Evolutionary conservation across 2,888 invertebrate species (phyloP).

Genomic region (Andrena camellia): DNA sequence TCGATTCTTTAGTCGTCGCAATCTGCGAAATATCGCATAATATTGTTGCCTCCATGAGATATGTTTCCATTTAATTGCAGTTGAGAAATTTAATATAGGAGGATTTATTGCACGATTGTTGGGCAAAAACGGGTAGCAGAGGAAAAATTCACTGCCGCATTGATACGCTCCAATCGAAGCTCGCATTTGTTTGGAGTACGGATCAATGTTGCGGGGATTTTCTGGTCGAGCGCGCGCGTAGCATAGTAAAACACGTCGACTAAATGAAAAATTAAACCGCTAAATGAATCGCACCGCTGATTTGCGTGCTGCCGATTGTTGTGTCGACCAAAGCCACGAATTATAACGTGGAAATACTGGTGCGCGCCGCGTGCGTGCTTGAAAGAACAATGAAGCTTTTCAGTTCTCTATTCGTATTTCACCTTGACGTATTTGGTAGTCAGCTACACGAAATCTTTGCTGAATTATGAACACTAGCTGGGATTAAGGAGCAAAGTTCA

Average conservation of each 20-base stretch:
- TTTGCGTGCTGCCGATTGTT: background rate
- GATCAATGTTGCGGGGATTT: background rate
- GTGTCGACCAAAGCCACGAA: background rate
- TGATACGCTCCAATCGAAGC: background rate
- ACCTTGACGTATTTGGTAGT: background rate
- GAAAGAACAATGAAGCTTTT: background rate
- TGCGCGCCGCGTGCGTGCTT: background rate
- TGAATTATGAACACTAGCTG: background rate
- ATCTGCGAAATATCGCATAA: background rate
- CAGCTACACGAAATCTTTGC: background rate
- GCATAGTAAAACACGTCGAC: background rate
- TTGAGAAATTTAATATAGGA: background rate
- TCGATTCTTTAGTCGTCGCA: background rate
- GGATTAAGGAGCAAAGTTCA: background rate
- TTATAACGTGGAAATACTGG: background rate
- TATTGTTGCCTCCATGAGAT: background rate
- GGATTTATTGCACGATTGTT: background rate
- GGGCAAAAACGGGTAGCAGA: background rate
- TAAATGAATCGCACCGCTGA: background rate
- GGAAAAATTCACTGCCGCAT: background rate
- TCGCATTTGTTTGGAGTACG: background rate
- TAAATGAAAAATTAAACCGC: constrained; percentile 8
- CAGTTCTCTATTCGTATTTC: background rate
- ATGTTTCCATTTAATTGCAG: background rate
- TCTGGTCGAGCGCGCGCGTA: background rate